Base-by-base conservation (phyloP, 1,140 invertebrate genomes). In the Amyelois transitella region DNA sequence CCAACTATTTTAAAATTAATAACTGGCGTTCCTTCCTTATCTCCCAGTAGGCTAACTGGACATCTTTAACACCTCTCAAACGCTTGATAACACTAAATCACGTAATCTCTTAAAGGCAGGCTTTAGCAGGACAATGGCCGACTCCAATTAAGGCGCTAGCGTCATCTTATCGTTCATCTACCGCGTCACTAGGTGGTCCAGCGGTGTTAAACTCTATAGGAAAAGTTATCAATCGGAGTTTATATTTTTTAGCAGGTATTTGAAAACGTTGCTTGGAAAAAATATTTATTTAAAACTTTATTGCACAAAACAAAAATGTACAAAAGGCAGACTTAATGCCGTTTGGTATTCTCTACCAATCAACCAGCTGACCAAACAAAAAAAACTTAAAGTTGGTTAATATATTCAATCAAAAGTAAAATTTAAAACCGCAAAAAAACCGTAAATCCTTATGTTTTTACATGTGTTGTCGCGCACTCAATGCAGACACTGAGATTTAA, bases 171-270 rank as follows among this genome's bases (percentile, higher is more conserved):
- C 45, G 20, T 7, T 21, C 45, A 21, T 22, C 45, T 21, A 7
- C 8, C 45, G 19, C 1, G 4, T 2, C n/a, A 5, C 2, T 10
- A 12, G 18, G 45, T 48, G 45, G 45, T 48, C 45, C n/a, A 5
- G 17, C 17, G 20, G 14, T 32, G 21, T 51, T 19, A 48, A 28
- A 55, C 44, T 62, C 60, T 22, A 45, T 20, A 14, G 3, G 43
- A 44, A 19, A 3, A 5, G 18, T 44, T 44, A 44, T 44, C 43
- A 17, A 18, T 44, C 6, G 14, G 4, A 44, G 14, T 44, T 44
- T 44, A 18, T 18, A 18, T 18, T 44, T 2, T 19, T 18, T 6
- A n/a, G 25, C 25, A 28, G 25, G 10, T 28, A 28, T 28, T 6
- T 28, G 10, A 28, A 5, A 10, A 5, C 25, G 5, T 5, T 28